A percentile compares a stretch with the other conserved stretches of the same genome.
Conservation (phyloP, 1,140 invertebrate genomes). For the Dinoponera quadriceps region DNA sequence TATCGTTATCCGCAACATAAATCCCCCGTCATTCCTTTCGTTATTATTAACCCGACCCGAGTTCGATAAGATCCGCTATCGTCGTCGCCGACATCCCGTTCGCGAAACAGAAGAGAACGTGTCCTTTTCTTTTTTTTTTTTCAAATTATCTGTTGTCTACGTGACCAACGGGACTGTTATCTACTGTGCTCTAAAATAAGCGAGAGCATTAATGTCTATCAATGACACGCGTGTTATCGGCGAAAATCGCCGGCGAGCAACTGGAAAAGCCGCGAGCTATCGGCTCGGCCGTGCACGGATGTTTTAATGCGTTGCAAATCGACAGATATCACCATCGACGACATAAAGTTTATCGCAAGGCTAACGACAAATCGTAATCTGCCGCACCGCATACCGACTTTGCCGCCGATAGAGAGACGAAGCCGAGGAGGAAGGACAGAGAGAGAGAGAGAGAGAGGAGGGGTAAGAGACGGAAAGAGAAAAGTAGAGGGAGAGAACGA, state of each 20-base stretch:
- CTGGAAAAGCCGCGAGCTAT: slow-evolving; percentile 40
- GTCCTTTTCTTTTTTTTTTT: not conserved
- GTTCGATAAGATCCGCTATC: not conserved
- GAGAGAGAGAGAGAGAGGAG: not conserved
- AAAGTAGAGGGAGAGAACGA: not conserved
- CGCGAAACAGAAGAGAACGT: not conserved
- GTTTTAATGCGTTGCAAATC: slow-evolving; percentile 79
- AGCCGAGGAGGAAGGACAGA: not conserved
- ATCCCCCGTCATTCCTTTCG: not conserved
- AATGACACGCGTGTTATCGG: slow-evolving; percentile 40
- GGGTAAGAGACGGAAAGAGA: not conserved
- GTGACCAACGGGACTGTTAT: slow-evolving; percentile 3
- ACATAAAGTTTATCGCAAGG: slow-evolving; percentile 83
- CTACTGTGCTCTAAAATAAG: slow-evolving; percentile 9
- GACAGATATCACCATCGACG: slow-evolving; percentile 76
- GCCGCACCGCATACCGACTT: slow-evolving; percentile 70
- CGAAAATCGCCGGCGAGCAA: slow-evolving; percentile 45
- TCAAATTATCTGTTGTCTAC: not conserved
- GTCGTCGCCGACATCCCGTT: not conserved
- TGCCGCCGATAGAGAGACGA: slow-evolving; percentile 42
- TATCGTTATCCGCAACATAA: not conserved
- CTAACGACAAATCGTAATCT: slow-evolving; percentile 83
- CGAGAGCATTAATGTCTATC: slow-evolving; percentile 38
- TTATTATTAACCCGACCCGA: not conserved
- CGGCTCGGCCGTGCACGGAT: slow-evolving; percentile 52